These are phyloP conservation scores for Streptopelia turtur DNA, from an alignment of 2,797 vertebrate genomes.

Conservation along the genomic window DNA sequence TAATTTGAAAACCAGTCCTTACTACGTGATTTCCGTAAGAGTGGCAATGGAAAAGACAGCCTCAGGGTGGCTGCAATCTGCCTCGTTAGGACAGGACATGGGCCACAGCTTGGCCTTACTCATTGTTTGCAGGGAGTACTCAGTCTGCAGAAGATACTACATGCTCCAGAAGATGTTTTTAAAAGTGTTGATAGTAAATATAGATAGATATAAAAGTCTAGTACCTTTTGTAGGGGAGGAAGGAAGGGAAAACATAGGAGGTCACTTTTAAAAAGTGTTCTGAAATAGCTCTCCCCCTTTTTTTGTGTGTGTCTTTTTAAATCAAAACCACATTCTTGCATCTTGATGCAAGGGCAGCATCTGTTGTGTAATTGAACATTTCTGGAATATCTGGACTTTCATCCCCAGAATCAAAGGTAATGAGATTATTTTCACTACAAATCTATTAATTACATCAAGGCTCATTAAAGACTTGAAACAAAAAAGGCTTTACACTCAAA, in stretches of 20 bases:
- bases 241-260: not conserved
- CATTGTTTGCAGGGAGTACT: not conserved
- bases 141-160: not conserved
- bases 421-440: not conserved
- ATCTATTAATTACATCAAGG: constrained; percentile 37
- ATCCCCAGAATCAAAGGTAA: constrained; percentile 39
- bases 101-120: not conserved
- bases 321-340: not conserved
- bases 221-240: not conserved
- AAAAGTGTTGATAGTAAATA: not conserved
- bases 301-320: not conserved
- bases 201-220: not conserved
- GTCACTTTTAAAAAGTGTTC: not conserved
- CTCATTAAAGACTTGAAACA: not conserved
- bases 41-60: not conserved
- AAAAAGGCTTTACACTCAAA: not conserved
- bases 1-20: not conserved
- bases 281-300: not conserved
- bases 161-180: not conserved
- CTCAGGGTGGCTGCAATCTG: not conserved
- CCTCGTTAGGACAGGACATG: not conserved
- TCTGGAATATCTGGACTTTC: constrained; percentile 9
- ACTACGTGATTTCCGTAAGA: not conserved
- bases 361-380: not conserved
- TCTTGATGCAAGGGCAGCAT: not conserved